Evolutionary conservation across 2,888 invertebrate genomes (phyloP).

Genomic region (Conchocele bisecta): DNA sequence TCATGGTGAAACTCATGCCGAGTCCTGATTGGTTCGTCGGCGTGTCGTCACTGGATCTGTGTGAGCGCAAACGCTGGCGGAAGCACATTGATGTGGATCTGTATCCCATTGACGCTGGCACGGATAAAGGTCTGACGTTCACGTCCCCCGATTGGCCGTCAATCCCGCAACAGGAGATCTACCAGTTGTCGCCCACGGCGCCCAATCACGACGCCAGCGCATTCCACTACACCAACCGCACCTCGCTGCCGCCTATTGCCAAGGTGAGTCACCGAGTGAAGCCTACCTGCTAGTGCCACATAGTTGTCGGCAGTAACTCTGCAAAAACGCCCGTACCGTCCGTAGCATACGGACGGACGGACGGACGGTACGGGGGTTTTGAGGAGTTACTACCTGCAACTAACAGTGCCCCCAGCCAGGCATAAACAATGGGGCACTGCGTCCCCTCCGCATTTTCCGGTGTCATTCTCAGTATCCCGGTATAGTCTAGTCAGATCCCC

Average conservation of each 20-base stretch:
- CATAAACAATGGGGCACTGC: too few relatives aligned
- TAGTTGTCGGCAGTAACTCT: too few relatives aligned
- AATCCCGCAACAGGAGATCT: conserved; percentile 93
- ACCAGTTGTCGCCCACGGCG: conserved; percentile 93
- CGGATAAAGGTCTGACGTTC: conserved; percentile 97
- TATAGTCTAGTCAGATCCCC: too few relatives aligned
- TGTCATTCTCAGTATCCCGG: too few relatives aligned
- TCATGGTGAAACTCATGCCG: conserved; percentile 94
- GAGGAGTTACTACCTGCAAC: too few relatives aligned
- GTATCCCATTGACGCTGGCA: conserved; percentile 96
- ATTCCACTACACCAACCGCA: conserved; percentile 95
- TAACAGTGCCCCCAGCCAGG: too few relatives aligned
- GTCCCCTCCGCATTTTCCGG: too few relatives aligned
- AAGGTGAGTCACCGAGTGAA: too few relatives aligned
- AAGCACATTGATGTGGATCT: conserved; percentile 95
- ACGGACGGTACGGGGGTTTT: too few relatives aligned
- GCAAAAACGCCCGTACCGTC: too few relatives aligned
- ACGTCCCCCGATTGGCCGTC: conserved; percentile 98
- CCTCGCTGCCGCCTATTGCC: conserved; percentile 93
- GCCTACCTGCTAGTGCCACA: too few relatives aligned
- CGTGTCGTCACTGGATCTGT: conserved; percentile 94
- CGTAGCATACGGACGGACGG: too few relatives aligned
- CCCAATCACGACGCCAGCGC: conserved; percentile 96
- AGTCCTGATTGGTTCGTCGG: conserved; percentile 98
- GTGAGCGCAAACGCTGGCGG: conserved; percentile 95